Conservation (phyloP, 2,113 vertebrate genomes). For the Oncorhynchus mykiss region DNA sequence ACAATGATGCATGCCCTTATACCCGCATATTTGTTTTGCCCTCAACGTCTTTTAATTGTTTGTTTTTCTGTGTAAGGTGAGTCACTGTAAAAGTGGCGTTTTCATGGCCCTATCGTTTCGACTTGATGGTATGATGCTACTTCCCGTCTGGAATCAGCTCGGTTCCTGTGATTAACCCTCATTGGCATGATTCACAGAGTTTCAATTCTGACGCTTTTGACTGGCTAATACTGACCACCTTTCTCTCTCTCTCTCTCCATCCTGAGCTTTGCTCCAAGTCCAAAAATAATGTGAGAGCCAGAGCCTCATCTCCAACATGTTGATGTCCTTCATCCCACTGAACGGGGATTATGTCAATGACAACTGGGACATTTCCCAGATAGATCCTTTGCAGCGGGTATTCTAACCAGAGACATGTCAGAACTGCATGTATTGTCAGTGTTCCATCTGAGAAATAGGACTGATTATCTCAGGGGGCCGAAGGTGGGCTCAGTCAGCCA, state of each 20-base stretch:
- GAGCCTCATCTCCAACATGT: constrained; percentile 30
- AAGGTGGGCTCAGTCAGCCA: constrained; percentile 26
- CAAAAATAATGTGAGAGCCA: constrained; percentile 22
- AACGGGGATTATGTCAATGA: constrained; percentile 43
- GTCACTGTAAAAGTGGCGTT: background rate
- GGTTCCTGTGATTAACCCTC: constrained; percentile 34
- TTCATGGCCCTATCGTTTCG: constrained; percentile 20
- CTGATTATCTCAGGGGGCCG: constrained; percentile 19
- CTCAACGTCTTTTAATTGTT: background rate
- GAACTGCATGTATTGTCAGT: background rate
- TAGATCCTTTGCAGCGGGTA: constrained; percentile 22
- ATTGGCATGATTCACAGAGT: constrained; percentile 17
- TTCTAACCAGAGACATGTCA: background rate
- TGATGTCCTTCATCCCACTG: constrained; percentile 23
- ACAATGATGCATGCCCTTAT: constrained; percentile 13
- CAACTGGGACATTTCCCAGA: constrained; percentile 35
- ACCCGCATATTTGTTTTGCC: constrained; percentile 6
- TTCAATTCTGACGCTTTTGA: background rate
- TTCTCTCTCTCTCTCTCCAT: constrained; percentile 7
- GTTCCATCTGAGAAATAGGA: background rate
- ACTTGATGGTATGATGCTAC: constrained; percentile 10
- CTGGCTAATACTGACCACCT: constrained; percentile 12
- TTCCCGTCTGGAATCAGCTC: constrained; percentile 19
- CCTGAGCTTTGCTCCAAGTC: constrained; percentile 9
- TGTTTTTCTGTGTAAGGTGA: background rate